Evolutionary conservation across 1,140 invertebrate species (phyloP).

Genomic region (Hylaeus anthracinus): DNA sequence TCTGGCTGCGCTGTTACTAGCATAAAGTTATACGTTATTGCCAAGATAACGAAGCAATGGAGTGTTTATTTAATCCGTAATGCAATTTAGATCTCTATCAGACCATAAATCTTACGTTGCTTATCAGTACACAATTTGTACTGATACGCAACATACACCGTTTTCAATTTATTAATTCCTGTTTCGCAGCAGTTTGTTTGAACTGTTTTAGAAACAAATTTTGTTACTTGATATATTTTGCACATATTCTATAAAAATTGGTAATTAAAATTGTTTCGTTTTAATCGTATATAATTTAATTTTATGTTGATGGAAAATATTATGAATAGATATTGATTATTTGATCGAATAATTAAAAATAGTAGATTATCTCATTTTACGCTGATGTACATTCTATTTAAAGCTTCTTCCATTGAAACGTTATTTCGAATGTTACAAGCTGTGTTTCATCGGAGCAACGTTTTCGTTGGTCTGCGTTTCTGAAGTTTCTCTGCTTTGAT

Average conservation of each 20-base stretch:
- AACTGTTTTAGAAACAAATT: not conserved
- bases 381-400: too few relatives aligned
- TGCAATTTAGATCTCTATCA: constrained; percentile 28
- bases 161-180: not conserved
- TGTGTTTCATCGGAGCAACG: not conserved
- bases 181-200: not conserved
- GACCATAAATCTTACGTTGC: constrained; percentile 23
- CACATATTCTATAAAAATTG: not conserved
- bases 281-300: not conserved
- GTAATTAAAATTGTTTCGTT: not conserved
- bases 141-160: not conserved
- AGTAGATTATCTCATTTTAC: not conserved
- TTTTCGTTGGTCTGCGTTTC: not conserved
- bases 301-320: too few relatives aligned
- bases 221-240: not conserved
- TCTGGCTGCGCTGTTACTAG: not conserved
- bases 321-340: too few relatives aligned
- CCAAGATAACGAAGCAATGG: constrained; percentile 36
- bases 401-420: not conserved
- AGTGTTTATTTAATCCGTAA: constrained; percentile 31
- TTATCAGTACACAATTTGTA: not conserved
- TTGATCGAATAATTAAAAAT: too few relatives aligned
- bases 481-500: not conserved
- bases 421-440: not conserved
- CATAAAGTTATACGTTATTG: constrained; percentile 30